phyloP scores from a whole-genome alignment of 2,797 vertebrate genomes.

The Rousettus madagascariensis region DNA sequence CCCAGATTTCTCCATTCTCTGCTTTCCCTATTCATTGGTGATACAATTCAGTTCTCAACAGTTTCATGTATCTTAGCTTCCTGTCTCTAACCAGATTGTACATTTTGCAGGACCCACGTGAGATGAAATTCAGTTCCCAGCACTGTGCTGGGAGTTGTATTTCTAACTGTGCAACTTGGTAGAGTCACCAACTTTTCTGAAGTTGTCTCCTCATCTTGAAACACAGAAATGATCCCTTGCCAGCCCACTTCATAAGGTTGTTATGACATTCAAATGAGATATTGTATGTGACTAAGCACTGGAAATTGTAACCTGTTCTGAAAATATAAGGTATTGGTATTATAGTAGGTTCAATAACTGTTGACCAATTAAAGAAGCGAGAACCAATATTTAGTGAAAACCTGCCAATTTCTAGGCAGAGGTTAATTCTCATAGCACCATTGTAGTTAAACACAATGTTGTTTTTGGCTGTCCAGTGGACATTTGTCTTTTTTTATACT shows the following conservation, averaged over 20 bases:
- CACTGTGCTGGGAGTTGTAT: not conserved
- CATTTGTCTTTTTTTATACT: not conserved
- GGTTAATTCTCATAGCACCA: not conserved
- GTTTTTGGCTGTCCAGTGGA: not conserved
- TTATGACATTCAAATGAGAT: not conserved
- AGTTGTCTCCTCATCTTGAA: not conserved
- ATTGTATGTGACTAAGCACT: not conserved
- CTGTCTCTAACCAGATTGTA: not conserved
- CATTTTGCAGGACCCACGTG: not conserved
- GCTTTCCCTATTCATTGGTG: not conserved
- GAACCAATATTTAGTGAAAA: not conserved
- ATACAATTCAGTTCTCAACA: not conserved
- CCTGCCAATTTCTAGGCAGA: not conserved
- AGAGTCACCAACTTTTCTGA: not conserved
- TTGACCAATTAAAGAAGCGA: not conserved
- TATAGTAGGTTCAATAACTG: not conserved
- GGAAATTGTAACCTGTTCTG: not conserved
- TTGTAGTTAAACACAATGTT: not conserved
- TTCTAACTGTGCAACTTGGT: not conserved
- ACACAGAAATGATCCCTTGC: not conserved
- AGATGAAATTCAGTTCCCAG: not conserved
- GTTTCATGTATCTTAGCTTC: not conserved
- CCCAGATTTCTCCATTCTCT: not conserved
- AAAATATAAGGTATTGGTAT: not conserved
- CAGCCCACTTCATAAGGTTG: not conserved